Evolutionary conservation across 2,888 invertebrate genomes (phyloP).

Genomic region (Epirrhoe alternata): DNA sequence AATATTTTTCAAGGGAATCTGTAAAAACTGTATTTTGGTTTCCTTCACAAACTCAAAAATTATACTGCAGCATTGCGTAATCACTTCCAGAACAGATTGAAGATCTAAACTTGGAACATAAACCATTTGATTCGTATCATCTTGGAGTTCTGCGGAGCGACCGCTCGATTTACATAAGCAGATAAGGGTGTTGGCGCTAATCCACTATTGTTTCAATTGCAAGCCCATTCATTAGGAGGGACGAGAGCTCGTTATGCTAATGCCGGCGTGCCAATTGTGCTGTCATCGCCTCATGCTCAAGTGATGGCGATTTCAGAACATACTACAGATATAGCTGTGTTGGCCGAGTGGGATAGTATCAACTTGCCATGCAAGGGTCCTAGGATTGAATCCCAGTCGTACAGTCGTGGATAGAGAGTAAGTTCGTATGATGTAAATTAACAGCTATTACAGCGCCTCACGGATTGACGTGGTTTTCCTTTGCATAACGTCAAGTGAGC

Average conservation of each 20-base stretch:
- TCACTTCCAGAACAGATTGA: constrained; percentile 15
- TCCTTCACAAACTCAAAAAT: not conserved
- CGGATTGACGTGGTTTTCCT: too few species aligned
- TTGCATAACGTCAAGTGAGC: too few species aligned
- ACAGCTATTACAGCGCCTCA: too few species aligned
- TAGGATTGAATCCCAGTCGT: too few species aligned
- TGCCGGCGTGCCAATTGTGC: constrained; percentile 62
- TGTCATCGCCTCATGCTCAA: constrained; percentile 45
- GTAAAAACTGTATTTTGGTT: too few species aligned
- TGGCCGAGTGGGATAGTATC: too few species aligned
- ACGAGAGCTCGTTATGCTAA: constrained; percentile 72
- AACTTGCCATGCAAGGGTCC: too few species aligned
- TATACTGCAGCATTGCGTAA: constrained; percentile 11
- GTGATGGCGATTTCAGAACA: constrained; percentile 23
- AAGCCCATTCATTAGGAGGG: constrained; percentile 73
- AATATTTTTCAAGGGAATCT: too few species aligned
- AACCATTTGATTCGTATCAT: constrained; percentile 39
- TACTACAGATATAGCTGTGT: constrained; percentile 1
- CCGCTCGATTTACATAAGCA: constrained; percentile 61
- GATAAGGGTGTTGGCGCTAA: constrained; percentile 70
- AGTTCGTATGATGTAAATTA: too few species aligned
- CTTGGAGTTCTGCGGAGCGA: constrained; percentile 29
- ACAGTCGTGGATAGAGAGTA: too few species aligned
- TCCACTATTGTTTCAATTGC: constrained; percentile 79
- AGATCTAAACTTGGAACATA: constrained; percentile 24